Conservation (phyloP, 1,140 invertebrate species). For the Asobara japonica region DNA sequence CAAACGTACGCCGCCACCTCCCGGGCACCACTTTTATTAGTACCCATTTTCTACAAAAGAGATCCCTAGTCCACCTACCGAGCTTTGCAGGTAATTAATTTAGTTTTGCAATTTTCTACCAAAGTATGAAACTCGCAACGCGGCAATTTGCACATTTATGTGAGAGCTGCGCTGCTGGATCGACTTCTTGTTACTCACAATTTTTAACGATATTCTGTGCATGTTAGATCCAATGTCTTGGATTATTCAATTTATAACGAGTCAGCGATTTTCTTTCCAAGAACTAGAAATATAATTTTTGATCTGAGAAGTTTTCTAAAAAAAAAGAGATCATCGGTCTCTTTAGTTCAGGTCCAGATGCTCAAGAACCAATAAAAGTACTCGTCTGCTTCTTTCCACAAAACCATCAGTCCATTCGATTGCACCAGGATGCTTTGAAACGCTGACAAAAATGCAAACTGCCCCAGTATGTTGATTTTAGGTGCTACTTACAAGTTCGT, state of each 20-base stretch:
- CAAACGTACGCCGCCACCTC: neutral
- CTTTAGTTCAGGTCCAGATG: no score
- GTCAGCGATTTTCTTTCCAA: no score
- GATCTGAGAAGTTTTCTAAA: no score
- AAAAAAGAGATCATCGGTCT: no score
- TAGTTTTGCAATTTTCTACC: constrained; percentile 56
- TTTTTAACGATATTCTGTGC: neutral
- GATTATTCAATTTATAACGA: neutral
- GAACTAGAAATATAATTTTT: no score
- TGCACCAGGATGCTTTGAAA: no score
- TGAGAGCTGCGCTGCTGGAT: neutral
- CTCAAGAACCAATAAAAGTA: no score
- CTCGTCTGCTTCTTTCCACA: no score
- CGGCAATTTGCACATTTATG: constrained; percentile 16
- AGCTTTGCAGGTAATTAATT: constrained; percentile 58
- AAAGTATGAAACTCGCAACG: constrained; percentile 44
- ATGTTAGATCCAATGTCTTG: neutral
- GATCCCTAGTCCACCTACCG: constrained; percentile 27
- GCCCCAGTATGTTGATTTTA: no score
- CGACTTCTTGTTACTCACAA: neutral
- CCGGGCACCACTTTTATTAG: constrained; percentile 45
- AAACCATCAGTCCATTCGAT: no score
- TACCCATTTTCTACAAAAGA: constrained; percentile 43
- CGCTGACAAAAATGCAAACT: no score
- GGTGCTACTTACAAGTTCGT: no score